Base-by-base conservation (phyloP, 2,888 invertebrate species). In the Phymatocera aterrima region DNA sequence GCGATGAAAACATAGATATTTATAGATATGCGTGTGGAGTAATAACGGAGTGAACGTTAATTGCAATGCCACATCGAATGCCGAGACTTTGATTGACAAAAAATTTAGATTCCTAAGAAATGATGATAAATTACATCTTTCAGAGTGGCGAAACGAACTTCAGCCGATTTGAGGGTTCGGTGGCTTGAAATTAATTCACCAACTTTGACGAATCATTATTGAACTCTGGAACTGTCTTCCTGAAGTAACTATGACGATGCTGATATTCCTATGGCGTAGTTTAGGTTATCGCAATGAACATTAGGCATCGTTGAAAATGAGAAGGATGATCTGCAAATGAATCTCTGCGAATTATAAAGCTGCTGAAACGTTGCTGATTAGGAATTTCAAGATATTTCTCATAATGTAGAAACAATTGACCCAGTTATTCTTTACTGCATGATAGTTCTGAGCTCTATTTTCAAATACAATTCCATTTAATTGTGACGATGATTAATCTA, bases 351-450 rank as follows among this genome's bases (percentile, higher is more conserved):
- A 57, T 57, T 28, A 57, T 28, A 15, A 28, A 57, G 57, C 28
- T 57, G 10, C 28, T 28, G 28, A n/a, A 64, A 68, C 28, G 43
- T 68, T 31, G 46, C 10, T 68, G 21, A 37, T 2, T 12, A 12
- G 6, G 2, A 28, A 57, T 24, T n/a, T n/a, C n/a, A n/a, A n/a
- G 12, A 34, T 61, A 34, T 31, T 61, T 18, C 12, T 31, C 28
- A 61, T 34, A 21, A 15, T n/a, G 8, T 61, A n/a, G 15, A 28
- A 31, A 40, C n/a, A 18, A 64, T 18, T 37, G 64, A 64, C 64
- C 64, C 64, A 64, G 64, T 64, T 64, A 18, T 64, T 64, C 10
- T 12, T 15, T 57, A 57, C 12, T 24, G 37, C n/a, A n/a, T n/a
- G n/a, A n/a, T n/a, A n/a, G n/a, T n/a, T n/a, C n/a, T n/a, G n/a